These are phyloP conservation scores for Dynastes maya DNA, from an alignment of 2,888 invertebrate genomes.

Conservation along the genomic window DNA sequence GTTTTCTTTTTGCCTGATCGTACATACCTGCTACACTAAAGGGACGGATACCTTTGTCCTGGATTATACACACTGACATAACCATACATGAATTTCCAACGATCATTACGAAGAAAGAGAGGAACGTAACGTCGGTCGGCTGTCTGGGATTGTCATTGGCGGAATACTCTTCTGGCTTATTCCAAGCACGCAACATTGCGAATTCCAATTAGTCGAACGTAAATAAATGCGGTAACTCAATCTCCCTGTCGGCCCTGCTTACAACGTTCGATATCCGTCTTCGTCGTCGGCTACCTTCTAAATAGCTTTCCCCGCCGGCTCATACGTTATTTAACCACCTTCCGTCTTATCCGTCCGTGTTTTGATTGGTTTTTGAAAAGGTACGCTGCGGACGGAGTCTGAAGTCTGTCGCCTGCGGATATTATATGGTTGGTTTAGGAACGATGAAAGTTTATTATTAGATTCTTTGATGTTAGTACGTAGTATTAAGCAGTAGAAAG, in stretches of 20 bases:
- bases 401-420: background rate
- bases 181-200: constrained; percentile 40
- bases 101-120: background rate
- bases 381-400: background rate
- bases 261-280: constrained; percentile 4
- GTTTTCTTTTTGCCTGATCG: no score
- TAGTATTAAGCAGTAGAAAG: no score
- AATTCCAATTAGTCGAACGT: constrained; percentile 38
- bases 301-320: background rate
- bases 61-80: no score
- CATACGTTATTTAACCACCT: constrained; percentile 29
- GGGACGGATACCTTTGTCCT: no score
- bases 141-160: background rate
- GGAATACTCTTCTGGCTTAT: constrained; percentile 26
- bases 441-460: background rate
- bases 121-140: no score
- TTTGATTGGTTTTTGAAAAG: constrained; percentile 19
- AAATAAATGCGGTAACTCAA: constrained; percentile 29
- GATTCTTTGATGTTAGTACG: background rate
- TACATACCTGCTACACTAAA: no score
- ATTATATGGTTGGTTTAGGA: background rate
- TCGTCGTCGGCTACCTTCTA: background rate
- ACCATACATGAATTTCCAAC: background rate
- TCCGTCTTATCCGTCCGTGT: background rate
- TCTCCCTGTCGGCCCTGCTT: background rate